phyloP scores from a whole-genome alignment of 2,888 invertebrate species.

The Nematopogon swammerdamellus region DNA sequence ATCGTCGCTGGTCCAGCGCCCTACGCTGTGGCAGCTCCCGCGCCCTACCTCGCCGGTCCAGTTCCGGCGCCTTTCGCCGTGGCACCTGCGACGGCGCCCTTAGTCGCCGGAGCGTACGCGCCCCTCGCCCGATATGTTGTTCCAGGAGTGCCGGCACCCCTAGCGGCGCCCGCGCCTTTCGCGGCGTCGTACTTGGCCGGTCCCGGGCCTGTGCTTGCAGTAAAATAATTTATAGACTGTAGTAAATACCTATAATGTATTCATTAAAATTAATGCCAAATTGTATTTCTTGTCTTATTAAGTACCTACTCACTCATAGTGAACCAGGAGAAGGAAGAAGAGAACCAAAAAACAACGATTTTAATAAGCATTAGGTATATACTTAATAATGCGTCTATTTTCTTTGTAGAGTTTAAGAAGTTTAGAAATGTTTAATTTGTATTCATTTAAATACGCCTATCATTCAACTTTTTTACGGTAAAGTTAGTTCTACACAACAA shows the following conservation, averaged over 20 bases:
- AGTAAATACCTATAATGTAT: not conserved
- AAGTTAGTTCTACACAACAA: no score
- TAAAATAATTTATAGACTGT: constrained; percentile 9
- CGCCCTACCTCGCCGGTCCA: constrained; percentile 20
- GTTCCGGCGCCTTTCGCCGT: constrained; percentile 21
- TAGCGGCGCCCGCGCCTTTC: constrained; percentile 9
- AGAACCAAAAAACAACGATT: no score
- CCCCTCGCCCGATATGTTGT: constrained; percentile 8
- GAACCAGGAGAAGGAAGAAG: no score
- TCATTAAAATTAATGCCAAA: not conserved
- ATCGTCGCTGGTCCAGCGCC: constrained; percentile 17
- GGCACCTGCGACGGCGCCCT: constrained; percentile 20
- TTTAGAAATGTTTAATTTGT: no score
- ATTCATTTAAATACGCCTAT: no score
- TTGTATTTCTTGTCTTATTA: not conserved
- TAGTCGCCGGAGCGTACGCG: constrained; percentile 11
- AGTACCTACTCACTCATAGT: no score
- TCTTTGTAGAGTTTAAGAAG: no score
- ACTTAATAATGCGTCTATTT: no score
- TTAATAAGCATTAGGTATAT: no score
- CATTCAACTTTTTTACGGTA: no score
- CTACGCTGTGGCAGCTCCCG: constrained; percentile 13
- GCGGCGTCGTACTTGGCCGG: constrained; percentile 23
- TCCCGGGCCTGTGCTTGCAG: constrained; percentile 31
- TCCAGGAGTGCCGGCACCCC: constrained; percentile 13